phyloP scores from a whole-genome alignment of 2,113 vertebrate genomes.

The Atractosteus spatula region DNA sequence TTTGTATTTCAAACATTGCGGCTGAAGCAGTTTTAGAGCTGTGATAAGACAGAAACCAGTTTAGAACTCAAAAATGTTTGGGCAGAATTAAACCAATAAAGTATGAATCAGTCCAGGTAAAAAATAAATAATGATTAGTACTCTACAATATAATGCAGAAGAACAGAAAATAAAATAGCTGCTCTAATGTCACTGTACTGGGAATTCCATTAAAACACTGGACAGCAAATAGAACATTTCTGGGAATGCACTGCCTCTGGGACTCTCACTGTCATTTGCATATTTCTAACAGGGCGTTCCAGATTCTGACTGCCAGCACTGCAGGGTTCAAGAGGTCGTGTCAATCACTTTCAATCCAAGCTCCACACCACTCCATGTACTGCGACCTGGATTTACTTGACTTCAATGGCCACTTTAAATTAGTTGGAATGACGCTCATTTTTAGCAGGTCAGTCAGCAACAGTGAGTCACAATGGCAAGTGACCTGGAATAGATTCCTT shows the following conservation, averaged over 20 bases:
- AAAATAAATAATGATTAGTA: too few species aligned
- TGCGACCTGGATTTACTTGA: conserved; percentile 20
- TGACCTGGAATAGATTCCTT: conserved; percentile 56
- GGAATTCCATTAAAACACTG: not conserved
- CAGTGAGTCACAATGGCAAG: conserved; percentile 25
- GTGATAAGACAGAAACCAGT: too few species aligned
- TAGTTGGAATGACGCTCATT: conserved; percentile 38
- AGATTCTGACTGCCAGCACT: not conserved
- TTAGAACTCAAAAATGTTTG: too few species aligned
- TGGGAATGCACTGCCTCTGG: not conserved
- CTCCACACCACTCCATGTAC: conserved; percentile 7
- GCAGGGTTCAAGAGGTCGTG: not conserved
- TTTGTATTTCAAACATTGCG: too few species aligned
- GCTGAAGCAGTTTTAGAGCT: too few species aligned
- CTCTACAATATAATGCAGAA: too few species aligned
- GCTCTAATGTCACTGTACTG: too few species aligned
- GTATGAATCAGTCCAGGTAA: too few species aligned
- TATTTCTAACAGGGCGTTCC: not conserved
- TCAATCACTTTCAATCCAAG: not conserved
- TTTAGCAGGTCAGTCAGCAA: conserved; percentile 47
- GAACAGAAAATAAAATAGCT: too few species aligned
- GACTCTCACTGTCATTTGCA: not conserved
- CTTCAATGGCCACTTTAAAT: conserved; percentile 29
- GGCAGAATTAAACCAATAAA: too few species aligned
- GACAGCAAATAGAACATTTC: not conserved